These are phyloP conservation scores for Catharus ustulatus DNA, from an alignment of 2,797 vertebrate genomes.

Conservation along the genomic window DNA sequence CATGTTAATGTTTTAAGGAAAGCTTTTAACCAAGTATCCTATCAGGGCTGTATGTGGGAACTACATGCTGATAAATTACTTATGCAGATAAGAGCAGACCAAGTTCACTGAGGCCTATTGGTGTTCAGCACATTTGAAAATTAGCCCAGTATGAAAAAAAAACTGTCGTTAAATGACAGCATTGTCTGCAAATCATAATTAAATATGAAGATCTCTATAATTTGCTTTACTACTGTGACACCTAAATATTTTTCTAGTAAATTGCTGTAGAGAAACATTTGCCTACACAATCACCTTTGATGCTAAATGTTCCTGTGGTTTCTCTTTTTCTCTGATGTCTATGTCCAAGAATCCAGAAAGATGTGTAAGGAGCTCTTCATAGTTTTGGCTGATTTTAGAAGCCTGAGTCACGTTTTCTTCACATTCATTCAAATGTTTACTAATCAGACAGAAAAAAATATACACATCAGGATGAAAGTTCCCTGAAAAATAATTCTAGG, in stretches of 20 bases:
- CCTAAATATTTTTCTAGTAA: background rate
- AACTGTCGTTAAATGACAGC: background rate
- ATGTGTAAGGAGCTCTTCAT: slow-evolving; percentile 72
- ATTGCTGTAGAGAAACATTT: background rate
- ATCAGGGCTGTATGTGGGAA: background rate
- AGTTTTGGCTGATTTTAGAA: slow-evolving; percentile 60
- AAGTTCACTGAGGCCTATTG: background rate
- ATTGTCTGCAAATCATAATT: background rate
- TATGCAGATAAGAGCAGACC: background rate
- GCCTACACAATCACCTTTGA: slow-evolving; percentile 72
- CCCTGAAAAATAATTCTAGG: background rate
- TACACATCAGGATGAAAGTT: background rate
- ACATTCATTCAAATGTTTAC: slow-evolving; percentile 70
- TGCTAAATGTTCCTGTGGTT: slow-evolving; percentile 72
- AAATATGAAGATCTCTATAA: background rate
- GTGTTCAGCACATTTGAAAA: background rate
- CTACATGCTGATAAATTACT: background rate
- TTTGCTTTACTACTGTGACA: background rate
- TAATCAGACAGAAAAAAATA: slow-evolving; percentile 24
- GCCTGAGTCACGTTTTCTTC: slow-evolving; percentile 73
- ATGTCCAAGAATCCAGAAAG: slow-evolving; percentile 70
- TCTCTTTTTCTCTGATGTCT: slow-evolving; percentile 63
- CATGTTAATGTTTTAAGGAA: background rate
- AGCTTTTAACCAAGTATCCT: background rate
- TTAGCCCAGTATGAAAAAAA: background rate